phyloP scores from a whole-genome alignment of 2,888 invertebrate genomes.

The Oscheius sp. region DNA sequence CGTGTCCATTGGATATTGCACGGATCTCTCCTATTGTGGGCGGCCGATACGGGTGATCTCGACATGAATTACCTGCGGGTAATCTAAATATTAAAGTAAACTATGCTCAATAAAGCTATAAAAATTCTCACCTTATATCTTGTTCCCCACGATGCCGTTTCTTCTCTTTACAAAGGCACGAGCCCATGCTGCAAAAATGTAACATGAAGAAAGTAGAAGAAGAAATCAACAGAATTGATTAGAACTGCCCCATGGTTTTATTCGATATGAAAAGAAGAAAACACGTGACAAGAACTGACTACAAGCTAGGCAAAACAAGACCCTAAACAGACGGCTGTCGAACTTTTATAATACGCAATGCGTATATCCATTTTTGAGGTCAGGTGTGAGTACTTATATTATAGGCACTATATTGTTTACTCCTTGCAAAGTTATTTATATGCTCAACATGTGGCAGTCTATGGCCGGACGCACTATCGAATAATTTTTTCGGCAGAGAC shows the following conservation, averaged over 20 bases:
- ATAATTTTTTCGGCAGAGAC: too few relatives aligned
- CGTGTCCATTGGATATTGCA: too few relatives aligned
- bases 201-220: background rate
- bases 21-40: too few relatives aligned
- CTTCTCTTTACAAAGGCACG: slow-evolving; percentile 83
- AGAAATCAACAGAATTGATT: slow-evolving; percentile 5
- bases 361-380: too few relatives aligned
- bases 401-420: too few relatives aligned
- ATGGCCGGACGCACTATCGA: too few relatives aligned
- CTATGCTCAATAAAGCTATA: background rate
- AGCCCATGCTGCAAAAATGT: slow-evolving; percentile 79
- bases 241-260: background rate
- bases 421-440: too few relatives aligned
- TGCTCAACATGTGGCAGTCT: too few relatives aligned
- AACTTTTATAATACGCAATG: too few relatives aligned
- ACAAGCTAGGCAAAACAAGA: slow-evolving; percentile 3
- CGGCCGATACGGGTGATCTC: too few relatives aligned
- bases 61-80: background rate
- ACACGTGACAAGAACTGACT: slow-evolving; percentile 22
- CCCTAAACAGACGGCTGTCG: too few relatives aligned
- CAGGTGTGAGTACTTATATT: too few relatives aligned
- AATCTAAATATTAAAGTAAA: background rate
- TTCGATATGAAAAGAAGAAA: slow-evolving; percentile 18
- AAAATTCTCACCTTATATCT: background rate
- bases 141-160: slow-evolving; percentile 26